Evolutionary conservation across 1,140 invertebrate genomes (phyloP), one percentile per base, ranked within the genome.

Genomic region (Thaumetopoea pityocampa): DNA sequence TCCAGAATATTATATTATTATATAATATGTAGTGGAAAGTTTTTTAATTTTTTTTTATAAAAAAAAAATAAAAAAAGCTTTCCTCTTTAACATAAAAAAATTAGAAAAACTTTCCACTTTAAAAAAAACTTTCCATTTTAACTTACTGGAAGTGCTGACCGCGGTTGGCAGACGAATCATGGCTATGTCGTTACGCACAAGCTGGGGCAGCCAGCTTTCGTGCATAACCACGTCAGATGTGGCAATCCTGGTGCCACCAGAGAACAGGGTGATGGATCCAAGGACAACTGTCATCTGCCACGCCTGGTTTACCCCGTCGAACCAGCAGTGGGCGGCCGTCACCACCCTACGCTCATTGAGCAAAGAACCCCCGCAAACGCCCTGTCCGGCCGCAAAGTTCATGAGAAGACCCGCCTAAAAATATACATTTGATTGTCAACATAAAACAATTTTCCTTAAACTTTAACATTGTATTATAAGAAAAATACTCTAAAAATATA

Each of bases 291-390:
- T 56, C 22, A 61, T 44, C 8, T 28, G 35, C 27, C 35, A 37
- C 1, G 44, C 64, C 15, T 60, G 62, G 45, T 60, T 51, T 6
- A 20, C 8, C 0, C 59, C 59, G 10, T 64, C 59, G 17, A 43
- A 51, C 62, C 65, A 71, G 40, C 67, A 71, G 36, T 71, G 67
- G 1, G 65, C 65, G 12, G 68, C 68, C 0, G 68, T 72, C n/a
- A 67, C 7, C 0, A 71, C 34, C 5, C 53, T 47, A 3, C 41
- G 52, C 1, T 22, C 23, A 4, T 16, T 53, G 7, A 71, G 9
- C 0, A 71, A 40, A 0, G 51, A 59, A 7, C 47, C 65, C 1
- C 65, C 67, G 27, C 67, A 68, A 0, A 67, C 41, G 9, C 45
- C 55, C 6, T 35, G 42, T 18, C 49, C 51, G 7, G 11, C 15